Evolutionary conservation across 2,888 invertebrate species (phyloP).

Genomic region (Willowsia nigromaculata): DNA sequence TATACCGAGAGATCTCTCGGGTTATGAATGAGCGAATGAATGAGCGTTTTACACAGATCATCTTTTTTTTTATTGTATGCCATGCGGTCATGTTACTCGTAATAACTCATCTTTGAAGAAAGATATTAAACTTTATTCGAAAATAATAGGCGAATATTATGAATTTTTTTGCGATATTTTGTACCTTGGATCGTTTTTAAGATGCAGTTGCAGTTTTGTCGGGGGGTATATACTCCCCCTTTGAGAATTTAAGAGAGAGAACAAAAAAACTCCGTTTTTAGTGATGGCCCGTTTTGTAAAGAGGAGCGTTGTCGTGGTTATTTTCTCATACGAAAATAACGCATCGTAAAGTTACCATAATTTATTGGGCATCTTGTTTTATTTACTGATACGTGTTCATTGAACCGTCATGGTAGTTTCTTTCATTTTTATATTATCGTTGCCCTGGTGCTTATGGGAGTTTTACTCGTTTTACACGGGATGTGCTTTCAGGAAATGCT

Average conservation of each 20-base stretch:
- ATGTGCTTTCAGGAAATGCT: conserved; percentile 13
- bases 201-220: not conserved
- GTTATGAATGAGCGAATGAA: conserved; percentile 39
- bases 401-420: conserved; percentile 64
- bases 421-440: conserved; percentile 17
- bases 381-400: conserved; percentile 69
- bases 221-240: not conserved
- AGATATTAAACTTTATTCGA: conserved; percentile 20
- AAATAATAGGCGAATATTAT: conserved; percentile 11
- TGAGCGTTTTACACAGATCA: not conserved
- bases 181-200: not conserved
- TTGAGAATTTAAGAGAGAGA: not conserved
- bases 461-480: conserved; percentile 26
- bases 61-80: no score
- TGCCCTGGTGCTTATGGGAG: conserved; percentile 1
- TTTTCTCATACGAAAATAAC: conserved; percentile 19
- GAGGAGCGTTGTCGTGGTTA: no score
- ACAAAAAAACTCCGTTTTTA: not conserved
- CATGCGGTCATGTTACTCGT: conserved; percentile 6
- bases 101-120: not conserved
- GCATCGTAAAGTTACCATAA: conserved; percentile 47
- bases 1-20: not conserved
- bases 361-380: conserved; percentile 46
- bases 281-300: conserved; percentile 28
- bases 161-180: not conserved